These are phyloP conservation scores for Mythimna lalbum DNA, from an alignment of 2,888 invertebrate species.

Conservation along the genomic window DNA sequence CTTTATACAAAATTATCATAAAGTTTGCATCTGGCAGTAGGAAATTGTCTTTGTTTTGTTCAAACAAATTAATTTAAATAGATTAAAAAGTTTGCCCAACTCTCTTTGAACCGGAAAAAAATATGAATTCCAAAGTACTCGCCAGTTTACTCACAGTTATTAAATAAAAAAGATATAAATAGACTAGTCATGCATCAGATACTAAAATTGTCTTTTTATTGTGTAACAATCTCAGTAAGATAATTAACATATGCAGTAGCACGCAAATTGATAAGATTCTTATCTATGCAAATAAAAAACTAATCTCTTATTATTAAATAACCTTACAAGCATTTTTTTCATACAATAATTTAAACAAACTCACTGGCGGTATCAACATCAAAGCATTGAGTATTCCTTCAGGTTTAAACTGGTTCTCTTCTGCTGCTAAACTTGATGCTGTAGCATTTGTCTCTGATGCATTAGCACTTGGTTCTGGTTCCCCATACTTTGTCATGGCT, in stretches of 20 bases:
- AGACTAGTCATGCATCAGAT: not conserved
- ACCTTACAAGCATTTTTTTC: not conserved
- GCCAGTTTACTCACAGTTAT: not conserved
- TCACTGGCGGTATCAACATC: slow-evolving; percentile 62
- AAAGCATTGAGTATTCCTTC: slow-evolving; percentile 59
- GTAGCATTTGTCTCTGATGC: slow-evolving; percentile 32
- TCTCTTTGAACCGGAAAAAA: slow-evolving; percentile 29
- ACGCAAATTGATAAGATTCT: slow-evolving; percentile 16
- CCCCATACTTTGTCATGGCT: slow-evolving; percentile 87
- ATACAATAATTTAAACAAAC: slow-evolving; percentile 1
- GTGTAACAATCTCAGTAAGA: not conserved
- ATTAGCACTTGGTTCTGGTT: slow-evolving; percentile 28
- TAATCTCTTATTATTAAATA: slow-evolving; percentile 1
- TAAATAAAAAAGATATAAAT: not conserved
- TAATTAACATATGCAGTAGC: not conserved
- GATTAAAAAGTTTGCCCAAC: slow-evolving; percentile 26
- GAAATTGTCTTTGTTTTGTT: slow-evolving; percentile 36
- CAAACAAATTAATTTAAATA: slow-evolving; percentile 18
- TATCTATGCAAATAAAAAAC: slow-evolving; percentile 9
- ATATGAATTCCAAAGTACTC: not conserved
- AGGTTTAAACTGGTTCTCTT: slow-evolving; percentile 40
- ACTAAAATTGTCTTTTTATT: not conserved
- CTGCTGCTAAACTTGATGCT: not conserved
- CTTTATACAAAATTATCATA: not conserved
- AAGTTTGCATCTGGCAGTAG: slow-evolving; percentile 18